Conservation (phyloP, 2,113 vertebrate species). For the Pterocles orientalis region DNA sequence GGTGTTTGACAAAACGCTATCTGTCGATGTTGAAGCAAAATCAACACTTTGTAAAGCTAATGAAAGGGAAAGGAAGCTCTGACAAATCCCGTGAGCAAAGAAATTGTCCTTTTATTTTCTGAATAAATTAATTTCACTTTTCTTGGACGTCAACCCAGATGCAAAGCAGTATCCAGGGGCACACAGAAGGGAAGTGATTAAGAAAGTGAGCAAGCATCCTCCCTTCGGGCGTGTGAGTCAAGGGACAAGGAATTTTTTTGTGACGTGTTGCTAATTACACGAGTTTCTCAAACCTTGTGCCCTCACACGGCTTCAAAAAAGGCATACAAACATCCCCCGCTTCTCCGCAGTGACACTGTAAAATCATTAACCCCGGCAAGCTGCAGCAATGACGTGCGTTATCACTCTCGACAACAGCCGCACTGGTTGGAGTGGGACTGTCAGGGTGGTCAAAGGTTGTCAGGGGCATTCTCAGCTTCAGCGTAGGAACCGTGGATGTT, state of each 20-base stretch:
- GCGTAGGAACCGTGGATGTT: background rate
- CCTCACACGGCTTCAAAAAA: background rate
- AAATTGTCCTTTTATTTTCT: background rate
- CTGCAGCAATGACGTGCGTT: background rate
- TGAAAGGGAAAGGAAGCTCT: background rate
- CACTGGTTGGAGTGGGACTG: background rate
- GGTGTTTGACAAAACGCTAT: background rate
- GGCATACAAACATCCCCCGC: background rate
- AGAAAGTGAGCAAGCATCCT: background rate
- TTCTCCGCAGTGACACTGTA: background rate
- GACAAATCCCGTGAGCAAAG: background rate
- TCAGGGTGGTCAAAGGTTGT: background rate
- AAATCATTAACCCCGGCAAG: background rate
- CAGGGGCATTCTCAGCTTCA: background rate
- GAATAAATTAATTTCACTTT: background rate
- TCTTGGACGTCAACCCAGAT: background rate
- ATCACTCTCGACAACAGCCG: background rate
- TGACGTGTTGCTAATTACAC: background rate
- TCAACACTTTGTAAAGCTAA: background rate
- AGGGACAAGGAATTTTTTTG: background rate
- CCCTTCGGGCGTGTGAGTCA: background rate
- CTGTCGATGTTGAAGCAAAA: background rate
- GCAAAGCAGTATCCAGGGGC: background rate
- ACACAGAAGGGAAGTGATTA: background rate
- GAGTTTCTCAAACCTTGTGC: background rate